Base-by-base conservation (phyloP, 2,113 vertebrate genomes). In the Mandrillus leucophaeus region DNA sequence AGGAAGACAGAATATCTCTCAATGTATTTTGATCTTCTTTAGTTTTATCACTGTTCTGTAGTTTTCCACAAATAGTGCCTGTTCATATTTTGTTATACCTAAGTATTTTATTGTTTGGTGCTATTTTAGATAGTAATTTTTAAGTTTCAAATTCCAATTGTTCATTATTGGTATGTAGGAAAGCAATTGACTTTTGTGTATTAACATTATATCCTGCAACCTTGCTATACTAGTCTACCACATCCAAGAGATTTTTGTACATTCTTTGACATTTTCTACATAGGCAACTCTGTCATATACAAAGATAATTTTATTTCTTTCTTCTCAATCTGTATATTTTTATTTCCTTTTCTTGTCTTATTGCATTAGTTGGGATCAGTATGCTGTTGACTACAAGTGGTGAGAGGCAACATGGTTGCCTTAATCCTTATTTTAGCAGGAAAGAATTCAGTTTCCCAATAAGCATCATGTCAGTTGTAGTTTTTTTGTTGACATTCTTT, bases 371-470 rank as follows among this genome's bases (percentile, higher is more conserved):
- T 76, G 18, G 25, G 30, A 35, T 25, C 84, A 52, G 45, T 18
- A 5, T 3, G 0, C 9, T n/a, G 20, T n/a, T 43, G 32, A 52
- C 22, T 3, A 7, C 18, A 32, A 40, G 43, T 10, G 32, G 11
- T 4, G 22, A 68, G 61, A 86, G 32, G 12, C 11, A 32, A 35
- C 43, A 10, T 23, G 6, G 32, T 68, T 22, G 18, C 20, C 12
- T 14, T 40, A 18, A 27, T 72, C n/a, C 25, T 52, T 38, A 23
- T 90, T 18, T 35, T 32, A 72, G 20, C 35, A 23, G 12, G 48
- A 35, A 82, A 82, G n/a, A 35, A 57, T 32, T 18, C 38, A 72
- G 78, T 68, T 45, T 52, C 59, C 27, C 32, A 2, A 5, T 10
- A 40, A 27, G 11, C 25, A 3, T 22, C 14, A 66, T 0, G 1